A percentile compares a stretch with the other conserved stretches of the same genome.
Conservation (phyloP, 2,113 vertebrate genomes). For the Pungitius pungitius region DNA sequence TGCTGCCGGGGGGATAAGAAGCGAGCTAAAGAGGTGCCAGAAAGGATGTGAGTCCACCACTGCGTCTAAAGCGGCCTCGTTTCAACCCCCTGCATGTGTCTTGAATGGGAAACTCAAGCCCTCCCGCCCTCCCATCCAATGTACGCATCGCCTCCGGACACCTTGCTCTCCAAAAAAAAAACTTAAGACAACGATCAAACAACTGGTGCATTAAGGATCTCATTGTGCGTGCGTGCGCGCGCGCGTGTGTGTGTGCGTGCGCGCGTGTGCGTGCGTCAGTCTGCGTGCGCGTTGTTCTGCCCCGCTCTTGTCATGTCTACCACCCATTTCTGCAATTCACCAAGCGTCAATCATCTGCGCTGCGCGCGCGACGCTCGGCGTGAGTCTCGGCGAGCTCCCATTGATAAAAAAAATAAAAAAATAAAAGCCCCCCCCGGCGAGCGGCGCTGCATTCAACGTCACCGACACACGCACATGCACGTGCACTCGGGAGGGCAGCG, state of each 20-base stretch:
- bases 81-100: constrained; percentile 43
- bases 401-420: constrained; percentile 77
- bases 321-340: constrained; percentile 48
- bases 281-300: neutral
- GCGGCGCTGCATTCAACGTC: constrained; percentile 65
- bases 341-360: constrained; percentile 32
- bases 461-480: constrained; percentile 55
- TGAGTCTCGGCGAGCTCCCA: constrained; percentile 73
- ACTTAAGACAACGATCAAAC: neutral
- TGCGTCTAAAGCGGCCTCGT: constrained; percentile 65
- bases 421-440: constrained; percentile 40
- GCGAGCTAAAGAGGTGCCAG: constrained; percentile 4
- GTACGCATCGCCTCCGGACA: constrained; percentile 21
- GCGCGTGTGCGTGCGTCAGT: neutral
- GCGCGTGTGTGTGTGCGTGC: neutral
- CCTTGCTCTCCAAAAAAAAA: neutral
- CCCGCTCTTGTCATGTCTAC: neutral
- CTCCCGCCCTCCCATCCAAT: constrained; percentile 40
- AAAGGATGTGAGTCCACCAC: constrained; percentile 29
- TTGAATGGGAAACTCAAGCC: constrained; percentile 44
- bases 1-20: constrained; percentile 49
- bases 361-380: constrained; percentile 34
- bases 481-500: constrained; percentile 34
- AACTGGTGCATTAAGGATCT: constrained; percentile 12
- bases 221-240: neutral